Evolutionary conservation across 2,888 invertebrate species (phyloP).

Genomic region (Dorcus hopei): DNA sequence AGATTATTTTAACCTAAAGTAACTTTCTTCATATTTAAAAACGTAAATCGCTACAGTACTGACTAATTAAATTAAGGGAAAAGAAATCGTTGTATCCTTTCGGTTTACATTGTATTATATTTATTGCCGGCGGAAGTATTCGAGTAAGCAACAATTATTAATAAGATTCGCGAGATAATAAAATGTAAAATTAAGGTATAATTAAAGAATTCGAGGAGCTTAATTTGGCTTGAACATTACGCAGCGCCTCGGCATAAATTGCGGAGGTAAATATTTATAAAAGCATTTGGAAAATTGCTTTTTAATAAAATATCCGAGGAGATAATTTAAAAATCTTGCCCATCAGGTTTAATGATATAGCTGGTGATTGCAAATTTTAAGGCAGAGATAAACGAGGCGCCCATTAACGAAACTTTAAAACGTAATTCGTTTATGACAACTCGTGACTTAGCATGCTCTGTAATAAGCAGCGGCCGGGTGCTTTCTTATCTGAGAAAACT

Average conservation of each 20-base stretch:
- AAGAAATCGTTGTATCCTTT: too few relatives aligned
- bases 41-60: too few relatives aligned
- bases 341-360: background rate
- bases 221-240: too few relatives aligned
- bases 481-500: slow-evolving; percentile 12
- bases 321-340: slow-evolving; percentile 1
- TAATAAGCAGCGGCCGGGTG: slow-evolving; percentile 11
- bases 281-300: background rate
- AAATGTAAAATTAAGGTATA: too few relatives aligned
- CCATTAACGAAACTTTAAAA: slow-evolving; percentile 6
- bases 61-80: too few relatives aligned
- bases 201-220: too few relatives aligned
- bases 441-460: slow-evolving; percentile 11
- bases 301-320: background rate
- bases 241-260: background rate
- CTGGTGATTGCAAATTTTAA: slow-evolving; percentile 2
- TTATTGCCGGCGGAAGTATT: too few relatives aligned
- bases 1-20: too few relatives aligned
- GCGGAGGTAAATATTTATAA: background rate
- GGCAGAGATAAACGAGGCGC: slow-evolving; percentile 7
- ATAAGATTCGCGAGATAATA: too few relatives aligned
- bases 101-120: too few relatives aligned
- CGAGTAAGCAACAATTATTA: too few relatives aligned
- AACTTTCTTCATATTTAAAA: too few relatives aligned
- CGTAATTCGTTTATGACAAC: slow-evolving; percentile 18